These are phyloP conservation scores for Irena cyanogastra DNA, from an alignment of 2,113 vertebrate species.

Conservation along the genomic window DNA sequence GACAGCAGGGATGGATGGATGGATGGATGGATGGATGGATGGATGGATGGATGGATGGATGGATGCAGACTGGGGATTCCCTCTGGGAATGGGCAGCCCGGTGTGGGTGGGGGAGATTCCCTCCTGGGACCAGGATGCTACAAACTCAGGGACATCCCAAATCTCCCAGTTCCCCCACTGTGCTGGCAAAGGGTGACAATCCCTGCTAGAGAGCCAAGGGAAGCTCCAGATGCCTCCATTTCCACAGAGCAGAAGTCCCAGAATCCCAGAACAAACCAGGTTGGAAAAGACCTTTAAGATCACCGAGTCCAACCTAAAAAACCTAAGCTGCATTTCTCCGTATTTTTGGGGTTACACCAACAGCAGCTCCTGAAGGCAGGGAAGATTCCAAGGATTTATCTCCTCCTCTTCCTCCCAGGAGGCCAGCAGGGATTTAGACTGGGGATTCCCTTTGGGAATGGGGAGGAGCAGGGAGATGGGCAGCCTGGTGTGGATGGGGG, in stretches of 20 bases:
- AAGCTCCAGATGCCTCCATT: background rate
- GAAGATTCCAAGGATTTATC: background rate
- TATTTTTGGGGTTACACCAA: background rate
- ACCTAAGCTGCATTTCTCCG: fast-evolving
- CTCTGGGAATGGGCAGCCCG: background rate
- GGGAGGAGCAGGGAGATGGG: background rate
- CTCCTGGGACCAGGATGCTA: fast-evolving
- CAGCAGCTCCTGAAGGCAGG: background rate
- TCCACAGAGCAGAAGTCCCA: background rate
- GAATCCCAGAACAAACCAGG: background rate
- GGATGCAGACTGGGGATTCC: too few species aligned
- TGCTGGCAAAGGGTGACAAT: too few species aligned
- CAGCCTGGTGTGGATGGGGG: background rate
- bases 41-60: too few species aligned
- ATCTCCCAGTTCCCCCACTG: background rate
- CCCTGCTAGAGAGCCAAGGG: too few species aligned
- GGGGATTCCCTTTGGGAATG: background rate
- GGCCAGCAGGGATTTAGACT: fast-evolving
- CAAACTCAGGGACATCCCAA: background rate
- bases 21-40: too few species aligned
- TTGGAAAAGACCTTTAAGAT: background rate
- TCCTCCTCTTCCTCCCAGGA: too few species aligned
- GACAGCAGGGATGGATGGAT: fast-evolving
- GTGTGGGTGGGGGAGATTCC: background rate
- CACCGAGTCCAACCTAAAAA: background rate